Conservation (phyloP, 23 tunicate genomes). For the Clavelina lepadiformis region DNA sequence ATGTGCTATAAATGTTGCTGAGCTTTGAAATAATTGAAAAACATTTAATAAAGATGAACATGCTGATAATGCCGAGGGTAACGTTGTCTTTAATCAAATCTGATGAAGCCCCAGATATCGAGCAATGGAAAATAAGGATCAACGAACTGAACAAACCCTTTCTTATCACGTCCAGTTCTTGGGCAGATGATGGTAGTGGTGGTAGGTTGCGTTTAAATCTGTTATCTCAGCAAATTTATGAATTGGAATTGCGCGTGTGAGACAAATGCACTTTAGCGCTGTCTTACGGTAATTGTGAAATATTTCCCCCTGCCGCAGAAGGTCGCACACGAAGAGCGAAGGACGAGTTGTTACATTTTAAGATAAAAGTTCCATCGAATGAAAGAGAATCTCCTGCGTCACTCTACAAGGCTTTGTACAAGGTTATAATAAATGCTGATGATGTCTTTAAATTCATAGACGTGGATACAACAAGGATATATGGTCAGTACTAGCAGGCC, state of each 20-base stretch:
- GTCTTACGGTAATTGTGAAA: no score
- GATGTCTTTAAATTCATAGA: slow-evolving; percentile 2
- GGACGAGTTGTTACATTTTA: slow-evolving; percentile 1
- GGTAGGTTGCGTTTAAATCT: no score
- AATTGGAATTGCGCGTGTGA: no score
- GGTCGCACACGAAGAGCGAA: neutral
- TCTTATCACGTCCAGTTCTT: neutral
- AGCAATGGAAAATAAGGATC: slow-evolving; percentile 35
- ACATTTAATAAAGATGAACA: no score
- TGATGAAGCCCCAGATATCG: slow-evolving; percentile 27
- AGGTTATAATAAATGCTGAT: neutral
- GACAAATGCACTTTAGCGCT: no score
- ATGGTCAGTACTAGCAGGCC: no score
- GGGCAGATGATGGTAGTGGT: neutral
- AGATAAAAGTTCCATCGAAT: slow-evolving; percentile 1
- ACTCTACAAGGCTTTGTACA: slow-evolving; percentile 5
- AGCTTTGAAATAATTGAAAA: no score
- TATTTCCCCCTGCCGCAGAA: no score
- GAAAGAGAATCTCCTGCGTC: neutral
- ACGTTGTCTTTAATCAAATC: neutral
- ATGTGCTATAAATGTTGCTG: no score
- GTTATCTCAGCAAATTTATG: no score
- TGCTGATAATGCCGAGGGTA: neutral
- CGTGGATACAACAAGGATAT: neutral
- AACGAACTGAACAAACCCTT: slow-evolving; percentile 9